Evolutionary conservation across 2,888 invertebrate species (phyloP).

Genomic region (Arrhopalites spinosus): DNA sequence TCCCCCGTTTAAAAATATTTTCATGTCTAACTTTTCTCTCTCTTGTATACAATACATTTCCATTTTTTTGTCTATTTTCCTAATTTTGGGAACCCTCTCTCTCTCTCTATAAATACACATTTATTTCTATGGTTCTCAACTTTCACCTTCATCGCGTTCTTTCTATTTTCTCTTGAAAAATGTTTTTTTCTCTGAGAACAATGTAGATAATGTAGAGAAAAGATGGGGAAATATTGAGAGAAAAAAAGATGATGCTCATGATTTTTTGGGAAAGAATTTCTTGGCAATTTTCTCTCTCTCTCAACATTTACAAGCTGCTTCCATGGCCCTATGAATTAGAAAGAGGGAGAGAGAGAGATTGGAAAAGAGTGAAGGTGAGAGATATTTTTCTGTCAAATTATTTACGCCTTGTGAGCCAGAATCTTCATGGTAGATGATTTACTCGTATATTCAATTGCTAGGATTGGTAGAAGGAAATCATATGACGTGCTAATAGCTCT

Average conservation of each 20-base stretch:
- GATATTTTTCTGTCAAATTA: slow-evolving; percentile 10
- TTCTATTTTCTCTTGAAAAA: too few relatives aligned
- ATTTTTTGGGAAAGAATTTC: too few relatives aligned
- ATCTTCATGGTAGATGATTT: slow-evolving; percentile 16
- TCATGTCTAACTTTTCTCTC: not conserved
- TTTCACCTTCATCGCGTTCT: too few relatives aligned
- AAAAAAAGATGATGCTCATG: too few relatives aligned
- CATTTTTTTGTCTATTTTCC: too few relatives aligned
- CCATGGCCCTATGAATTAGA: not conserved
- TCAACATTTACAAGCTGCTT: not conserved
- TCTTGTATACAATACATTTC: not conserved
- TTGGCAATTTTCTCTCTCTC: not conserved
- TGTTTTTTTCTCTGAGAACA: too few relatives aligned
- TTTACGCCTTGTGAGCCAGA: not conserved
- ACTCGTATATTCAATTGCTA: slow-evolving; percentile 17
- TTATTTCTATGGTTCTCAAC: not conserved
- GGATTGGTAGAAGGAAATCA: not conserved
- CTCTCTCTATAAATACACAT: not conserved
- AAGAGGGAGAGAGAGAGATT: not conserved
- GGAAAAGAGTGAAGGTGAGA: not conserved
- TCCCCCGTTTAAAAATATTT: not conserved
- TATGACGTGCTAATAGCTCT: slow-evolving; percentile 14
- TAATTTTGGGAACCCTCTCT: not conserved
- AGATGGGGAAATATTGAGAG: too few relatives aligned
- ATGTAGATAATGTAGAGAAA: too few relatives aligned